A percentile compares a stretch with the other conserved stretches of the same genome.
Evolutionary conservation across 2,113 vertebrate species (phyloP).

Genomic region (Prionailurus viverrinus): DNA sequence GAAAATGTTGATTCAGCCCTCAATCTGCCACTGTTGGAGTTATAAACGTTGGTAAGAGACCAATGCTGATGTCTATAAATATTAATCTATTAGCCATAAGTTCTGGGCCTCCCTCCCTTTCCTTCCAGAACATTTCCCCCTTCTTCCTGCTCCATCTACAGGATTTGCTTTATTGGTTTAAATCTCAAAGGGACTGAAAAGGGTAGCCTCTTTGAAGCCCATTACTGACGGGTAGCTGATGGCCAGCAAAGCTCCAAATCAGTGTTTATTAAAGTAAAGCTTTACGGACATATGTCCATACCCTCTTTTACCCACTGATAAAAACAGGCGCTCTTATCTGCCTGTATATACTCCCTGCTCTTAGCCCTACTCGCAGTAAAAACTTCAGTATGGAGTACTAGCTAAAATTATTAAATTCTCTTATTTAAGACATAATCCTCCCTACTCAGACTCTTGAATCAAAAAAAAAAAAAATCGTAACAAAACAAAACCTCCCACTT

Average conservation of each 20-base stretch:
- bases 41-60: conserved; percentile 84
- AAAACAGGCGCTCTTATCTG: conserved; percentile 39
- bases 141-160: background rate
- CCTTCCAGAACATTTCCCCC: background rate
- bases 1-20: conserved; percentile 82
- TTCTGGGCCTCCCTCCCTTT: conserved; percentile 9
- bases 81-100: conserved; percentile 80
- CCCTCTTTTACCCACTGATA: background rate
- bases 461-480: background rate
- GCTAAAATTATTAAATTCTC: conserved; percentile 1
- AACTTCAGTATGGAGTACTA: background rate
- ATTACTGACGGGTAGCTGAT: conserved; percentile 55
- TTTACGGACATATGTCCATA: background rate
- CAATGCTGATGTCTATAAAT: conserved; percentile 78
- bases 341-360: background rate
- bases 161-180: conserved; percentile 75
- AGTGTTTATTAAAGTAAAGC: conserved; percentile 69
- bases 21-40: conserved; percentile 84
- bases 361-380: background rate
- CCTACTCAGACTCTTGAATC: conserved; percentile 29
- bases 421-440: conserved; percentile 21
- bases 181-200: conserved; percentile 60
- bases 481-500: background rate
- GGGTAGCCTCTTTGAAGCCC: conserved; percentile 70
- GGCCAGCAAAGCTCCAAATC: conserved; percentile 65